Conservation (phyloP, 1,140 invertebrate genomes). For the Drepana arcuata region DNA sequence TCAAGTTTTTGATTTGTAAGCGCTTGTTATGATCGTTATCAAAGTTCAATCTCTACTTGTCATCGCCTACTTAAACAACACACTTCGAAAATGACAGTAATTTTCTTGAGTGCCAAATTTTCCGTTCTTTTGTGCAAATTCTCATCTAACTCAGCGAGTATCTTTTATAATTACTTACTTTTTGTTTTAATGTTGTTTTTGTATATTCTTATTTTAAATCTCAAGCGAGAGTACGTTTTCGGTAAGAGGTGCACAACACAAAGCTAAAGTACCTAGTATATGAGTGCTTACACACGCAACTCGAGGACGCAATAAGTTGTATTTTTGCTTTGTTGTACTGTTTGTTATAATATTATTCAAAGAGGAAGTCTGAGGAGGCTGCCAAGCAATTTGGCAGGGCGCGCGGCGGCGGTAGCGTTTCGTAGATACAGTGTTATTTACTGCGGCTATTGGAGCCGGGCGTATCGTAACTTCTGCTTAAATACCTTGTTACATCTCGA, state of each 20-base stretch:
- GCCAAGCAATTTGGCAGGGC: slow-evolving; percentile 61
- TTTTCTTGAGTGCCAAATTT: slow-evolving; percentile 22
- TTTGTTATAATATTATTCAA: slow-evolving; percentile 50
- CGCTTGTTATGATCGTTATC: no score
- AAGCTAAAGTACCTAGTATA: no score
- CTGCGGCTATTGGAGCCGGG: slow-evolving; percentile 33
- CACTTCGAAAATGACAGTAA: slow-evolving; percentile 25
- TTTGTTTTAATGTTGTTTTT: not conserved
- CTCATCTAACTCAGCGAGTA: slow-evolving; percentile 13
- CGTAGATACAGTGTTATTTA: slow-evolving; percentile 55
- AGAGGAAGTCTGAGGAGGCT: slow-evolving; percentile 49
- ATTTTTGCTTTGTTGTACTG: slow-evolving; percentile 31
- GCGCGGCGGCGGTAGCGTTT: slow-evolving; percentile 25
- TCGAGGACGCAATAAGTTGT: slow-evolving; percentile 18
- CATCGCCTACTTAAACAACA: no score
- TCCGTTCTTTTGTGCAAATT: slow-evolving; percentile 18
- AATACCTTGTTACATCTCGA: slow-evolving; percentile 38
- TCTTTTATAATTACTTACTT: slow-evolving; percentile 18
- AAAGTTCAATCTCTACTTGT: no score
- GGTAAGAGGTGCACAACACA: no score
- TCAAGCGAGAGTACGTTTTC: slow-evolving; percentile 4
- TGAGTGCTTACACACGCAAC: no score
- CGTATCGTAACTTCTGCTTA: slow-evolving; percentile 48
- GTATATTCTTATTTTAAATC: slow-evolving; percentile 8
- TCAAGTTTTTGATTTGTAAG: no score